Base-by-base conservation (phyloP, 2,797 vertebrate species). In the Cossypha niveicapilla region DNA sequence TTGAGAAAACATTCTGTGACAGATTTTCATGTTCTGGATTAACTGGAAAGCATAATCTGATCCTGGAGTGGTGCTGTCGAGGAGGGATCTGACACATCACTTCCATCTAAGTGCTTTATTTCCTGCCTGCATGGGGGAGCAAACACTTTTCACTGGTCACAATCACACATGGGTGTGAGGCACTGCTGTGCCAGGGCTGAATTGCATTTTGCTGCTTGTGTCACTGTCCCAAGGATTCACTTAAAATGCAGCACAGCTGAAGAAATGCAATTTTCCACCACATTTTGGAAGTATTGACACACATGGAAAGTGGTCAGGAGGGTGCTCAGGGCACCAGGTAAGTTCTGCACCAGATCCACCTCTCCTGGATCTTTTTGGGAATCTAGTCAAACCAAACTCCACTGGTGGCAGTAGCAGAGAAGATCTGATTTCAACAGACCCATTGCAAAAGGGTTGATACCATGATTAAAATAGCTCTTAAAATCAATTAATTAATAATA, bases 1-100 rank as follows among this genome's bases (percentile, higher is more conserved):
- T 88, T 67, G 83, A 79, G 93, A 90, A 96, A 96, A 96, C 95
- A 96, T 92, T 93, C 86, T 94, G 95, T 56, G 47, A 70, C 92
- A 94, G 78, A 86, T 87, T 88, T 85, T 34, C 72, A 0, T 77
- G 50, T 80, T 90, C 93, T 65, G 95, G 86, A 94, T 90, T 92
- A 93, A 71, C 86, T 87, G 88, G 32, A 92, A 93, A 88, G 74
- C 77, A 79, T 82, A 84, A 92, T 93, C 93, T 93, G 94, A 90
- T 88, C 63, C 34, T 82, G 56, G 53, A 82, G 86, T n/a, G 10
- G 48, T 54, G 92, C 94, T 95, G 81, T 91, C 10, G 18, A 95
- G 89, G 91, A 96, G 90, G 0, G 35, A 51, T 78, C 30, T 57
- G 90, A 76, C 86, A 74, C 73, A 9, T 42, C 70, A 6, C 57